phyloP scores from a whole-genome alignment of 2,888 invertebrate genomes.

The Ferdinandea cuprea region DNA sequence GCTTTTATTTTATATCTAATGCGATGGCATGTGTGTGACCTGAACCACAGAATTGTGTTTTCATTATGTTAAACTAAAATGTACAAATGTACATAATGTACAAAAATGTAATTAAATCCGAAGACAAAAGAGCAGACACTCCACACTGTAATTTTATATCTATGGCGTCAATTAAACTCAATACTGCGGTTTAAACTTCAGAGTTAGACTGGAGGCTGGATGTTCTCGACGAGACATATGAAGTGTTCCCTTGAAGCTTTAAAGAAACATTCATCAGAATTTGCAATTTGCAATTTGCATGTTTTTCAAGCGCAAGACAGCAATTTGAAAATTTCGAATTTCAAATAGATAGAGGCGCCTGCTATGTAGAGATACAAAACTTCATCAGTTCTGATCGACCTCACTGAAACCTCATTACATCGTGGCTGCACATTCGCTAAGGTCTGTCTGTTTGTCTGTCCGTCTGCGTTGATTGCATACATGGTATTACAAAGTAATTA shows the following conservation, averaged over 20 bases:
- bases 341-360: neutral
- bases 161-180: conserved; percentile 17
- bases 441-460: conserved; percentile 40
- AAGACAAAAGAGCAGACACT: neutral
- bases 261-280: too few species aligned
- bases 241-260: neutral
- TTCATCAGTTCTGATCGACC: neutral
- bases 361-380: neutral
- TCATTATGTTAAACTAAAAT: conserved; percentile 32
- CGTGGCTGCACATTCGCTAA: conserved; percentile 23
- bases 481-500: conserved; percentile 57
- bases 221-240: neutral
- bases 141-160: conserved; percentile 36
- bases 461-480: conserved; percentile 46
- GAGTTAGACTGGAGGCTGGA: conserved; percentile 9
- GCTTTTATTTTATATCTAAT: conserved; percentile 18
- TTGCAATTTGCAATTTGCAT: neutral
- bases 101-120: conserved; percentile 27
- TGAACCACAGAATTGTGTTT: conserved; percentile 36
- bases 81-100: conserved; percentile 12
- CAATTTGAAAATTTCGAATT: neutral
- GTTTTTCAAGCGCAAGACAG: neutral
- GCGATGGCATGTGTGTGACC: conserved; percentile 27
- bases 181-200: conserved; percentile 31
- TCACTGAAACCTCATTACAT: conserved; percentile 19